phyloP scores from a whole-genome alignment of 2,113 vertebrate species.

The Coryphaenoides rupestris region DNA sequence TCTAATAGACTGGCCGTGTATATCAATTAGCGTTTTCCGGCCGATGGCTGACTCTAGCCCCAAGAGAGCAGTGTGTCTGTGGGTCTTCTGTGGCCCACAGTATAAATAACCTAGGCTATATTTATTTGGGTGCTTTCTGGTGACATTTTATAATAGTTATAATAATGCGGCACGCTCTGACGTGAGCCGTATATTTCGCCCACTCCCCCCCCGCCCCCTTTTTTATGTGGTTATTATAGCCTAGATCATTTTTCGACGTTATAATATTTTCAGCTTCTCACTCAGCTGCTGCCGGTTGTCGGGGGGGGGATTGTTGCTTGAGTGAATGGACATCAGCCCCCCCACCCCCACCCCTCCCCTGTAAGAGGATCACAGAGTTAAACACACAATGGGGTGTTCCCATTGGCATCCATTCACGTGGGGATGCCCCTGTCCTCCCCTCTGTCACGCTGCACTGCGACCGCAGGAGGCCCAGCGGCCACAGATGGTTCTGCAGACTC shows the following conservation, averaged over 20 bases:
- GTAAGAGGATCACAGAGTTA: conserved; percentile 63
- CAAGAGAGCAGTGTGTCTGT: conserved; percentile 49
- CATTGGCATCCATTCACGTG: conserved; percentile 52
- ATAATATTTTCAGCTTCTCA: not conserved
- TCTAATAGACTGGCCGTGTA: conserved; percentile 93
- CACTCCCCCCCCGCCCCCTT: too few relatives aligned
- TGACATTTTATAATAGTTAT: not conserved
- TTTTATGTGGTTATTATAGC: not conserved
- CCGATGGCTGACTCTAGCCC: conserved; percentile 75
- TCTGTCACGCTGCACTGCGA: conserved; percentile 49
- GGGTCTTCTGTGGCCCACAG: too few relatives aligned
- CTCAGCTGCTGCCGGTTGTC: conserved; percentile 31
- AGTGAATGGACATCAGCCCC: conserved; percentile 21
- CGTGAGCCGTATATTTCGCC: too few relatives aligned
- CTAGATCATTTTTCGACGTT: not conserved
- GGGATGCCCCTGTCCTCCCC: conserved; percentile 44
- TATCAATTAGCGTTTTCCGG: conserved; percentile 89
- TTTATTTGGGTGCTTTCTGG: not conserved
- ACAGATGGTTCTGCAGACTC: conserved; percentile 72
- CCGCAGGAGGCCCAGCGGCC: conserved; percentile 48
- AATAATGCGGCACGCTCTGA: not conserved
- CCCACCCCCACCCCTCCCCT: conserved; percentile 26
- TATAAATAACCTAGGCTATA: conserved; percentile 22
- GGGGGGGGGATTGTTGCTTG: conserved; percentile 7
- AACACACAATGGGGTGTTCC: conserved; percentile 60